Base-by-base conservation (phyloP, 2,797 vertebrate genomes). In the Morus bassanus region DNA sequence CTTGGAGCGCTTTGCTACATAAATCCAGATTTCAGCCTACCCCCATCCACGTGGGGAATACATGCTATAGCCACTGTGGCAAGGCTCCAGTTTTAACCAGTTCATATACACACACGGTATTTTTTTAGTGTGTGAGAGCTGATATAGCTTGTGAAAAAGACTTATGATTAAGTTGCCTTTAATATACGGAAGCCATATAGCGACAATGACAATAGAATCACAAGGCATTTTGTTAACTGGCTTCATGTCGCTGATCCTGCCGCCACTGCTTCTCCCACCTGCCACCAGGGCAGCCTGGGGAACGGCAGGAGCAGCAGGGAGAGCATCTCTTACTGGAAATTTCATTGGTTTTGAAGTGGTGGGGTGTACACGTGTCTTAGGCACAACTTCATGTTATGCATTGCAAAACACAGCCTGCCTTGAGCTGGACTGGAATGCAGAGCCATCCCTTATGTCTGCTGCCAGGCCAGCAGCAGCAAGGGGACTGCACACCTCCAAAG, bases 381-480 rank as follows among this genome's bases (percentile, higher is more conserved):
- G 59, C 54, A 75, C 75, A 88, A 33, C 8, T 41, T 28, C 23
- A 18, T 33, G 31, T n/a, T 24, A 16, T 8, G 41, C 21, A 21
- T 74, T 30, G 64, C 50, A 69, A 65, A 72, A 63, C 37, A 48
- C 37, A 59, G 57, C 53, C 61, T 35, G 67, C 53, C 53, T 53
- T 17, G 63, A 67, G 68, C 53, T 30, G 15, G n/a, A 60, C 39
- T 21, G 45, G 48, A 78, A 33, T 0, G 2, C 53, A 21, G 45
- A 46, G n/a, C 43, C 3, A 0, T 7, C 10, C 41, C 21, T 13
- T 0, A 0, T 11, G 12, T 27, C 74, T 54, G 39, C 60, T 54
- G 39, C 48, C 75, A n/a, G 48, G 18, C 39, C 69, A 92, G 73
- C 45, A 56, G 30, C 25, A 80, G 37, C 48, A 35, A 53, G 64